Evolutionary conservation across 2,113 vertebrate genomes (phyloP).

Genomic region (Cynoglossus semilaevis): DNA sequence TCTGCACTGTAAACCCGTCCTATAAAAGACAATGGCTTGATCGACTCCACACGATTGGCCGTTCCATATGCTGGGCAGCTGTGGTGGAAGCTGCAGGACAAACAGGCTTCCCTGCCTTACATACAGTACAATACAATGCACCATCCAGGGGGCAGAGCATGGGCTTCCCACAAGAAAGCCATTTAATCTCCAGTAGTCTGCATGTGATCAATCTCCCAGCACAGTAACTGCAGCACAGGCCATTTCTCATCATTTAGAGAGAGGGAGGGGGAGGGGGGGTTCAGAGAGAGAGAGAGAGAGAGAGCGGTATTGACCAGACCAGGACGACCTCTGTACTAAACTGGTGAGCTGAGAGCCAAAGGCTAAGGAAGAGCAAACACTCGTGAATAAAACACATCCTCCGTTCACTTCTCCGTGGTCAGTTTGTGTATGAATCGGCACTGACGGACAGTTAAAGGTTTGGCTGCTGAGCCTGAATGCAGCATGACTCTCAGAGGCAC

Average conservation of each 20-base stretch:
- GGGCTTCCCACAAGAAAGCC: constrained; percentile 63
- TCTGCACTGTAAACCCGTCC: background rate
- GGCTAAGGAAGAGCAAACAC: constrained; percentile 37
- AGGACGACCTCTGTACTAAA: constrained; percentile 40
- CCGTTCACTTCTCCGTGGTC: background rate
- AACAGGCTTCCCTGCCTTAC: constrained; percentile 9
- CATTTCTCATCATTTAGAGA: constrained; percentile 74
- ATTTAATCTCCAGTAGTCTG: constrained; percentile 72
- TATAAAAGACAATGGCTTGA: constrained; percentile 14
- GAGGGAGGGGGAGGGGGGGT: too few species aligned
- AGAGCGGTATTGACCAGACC: constrained; percentile 68
- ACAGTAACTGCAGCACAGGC: constrained; percentile 64
- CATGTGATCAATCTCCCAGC: constrained; percentile 71
- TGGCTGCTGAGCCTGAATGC: background rate
- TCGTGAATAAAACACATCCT: constrained; percentile 13
- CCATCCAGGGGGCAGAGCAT: constrained; percentile 40
- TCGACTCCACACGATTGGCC: constrained; percentile 16
- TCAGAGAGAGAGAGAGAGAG: constrained; percentile 52
- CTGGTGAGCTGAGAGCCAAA: constrained; percentile 38
- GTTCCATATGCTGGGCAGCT: constrained; percentile 24
- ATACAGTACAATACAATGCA: constrained; percentile 38
- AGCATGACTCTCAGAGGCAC: background rate
- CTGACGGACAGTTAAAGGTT: background rate
- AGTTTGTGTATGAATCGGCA: background rate
- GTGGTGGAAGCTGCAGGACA: constrained; percentile 20